A percentile compares a stretch with the other conserved stretches of the same genome.
These are phyloP conservation scores for Steinernema hermaphroditum DNA, from an alignment of 2,888 invertebrate genomes.

Conservation along the genomic window DNA sequence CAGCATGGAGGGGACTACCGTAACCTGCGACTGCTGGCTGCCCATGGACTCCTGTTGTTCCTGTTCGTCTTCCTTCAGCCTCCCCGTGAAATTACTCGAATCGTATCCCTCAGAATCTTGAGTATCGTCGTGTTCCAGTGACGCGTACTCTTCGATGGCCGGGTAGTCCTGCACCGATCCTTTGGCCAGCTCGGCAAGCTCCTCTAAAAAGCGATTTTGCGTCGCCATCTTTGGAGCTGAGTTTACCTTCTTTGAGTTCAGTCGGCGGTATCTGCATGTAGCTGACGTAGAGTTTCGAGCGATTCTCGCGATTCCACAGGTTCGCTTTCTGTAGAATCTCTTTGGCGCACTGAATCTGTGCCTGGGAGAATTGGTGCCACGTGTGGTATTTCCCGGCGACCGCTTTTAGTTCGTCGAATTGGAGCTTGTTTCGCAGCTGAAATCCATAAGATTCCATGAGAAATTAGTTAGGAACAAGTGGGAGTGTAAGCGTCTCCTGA, in stretches of 20 bases:
- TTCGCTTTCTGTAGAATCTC: slow-evolving; percentile 1
- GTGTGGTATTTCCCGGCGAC: not conserved
- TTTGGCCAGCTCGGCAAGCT: not conserved
- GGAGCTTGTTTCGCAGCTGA: not conserved
- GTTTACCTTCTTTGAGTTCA: not conserved
- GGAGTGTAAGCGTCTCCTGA: no score
- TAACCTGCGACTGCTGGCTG: no score
- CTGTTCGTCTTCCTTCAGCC: not conserved
- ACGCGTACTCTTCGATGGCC: slow-evolving; percentile 13
- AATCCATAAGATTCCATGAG: not conserved
- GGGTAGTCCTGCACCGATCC: slow-evolving; percentile 8
- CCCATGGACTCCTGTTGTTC: not conserved
- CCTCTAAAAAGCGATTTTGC: no score
- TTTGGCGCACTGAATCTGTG: not conserved
- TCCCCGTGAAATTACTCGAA: not conserved
- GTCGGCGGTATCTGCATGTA: not conserved
- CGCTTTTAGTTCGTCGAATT: not conserved
- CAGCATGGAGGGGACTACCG: no score
- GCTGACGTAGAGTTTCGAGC: slow-evolving; percentile 20
- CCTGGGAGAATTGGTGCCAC: slow-evolving; percentile 11
- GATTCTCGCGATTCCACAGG: not conserved
- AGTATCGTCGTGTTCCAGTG: slow-evolving; percentile 5
- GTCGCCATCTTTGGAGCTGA: no score
- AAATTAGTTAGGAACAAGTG: no score
- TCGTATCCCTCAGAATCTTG: slow-evolving; percentile 16